These are phyloP conservation scores for Aricia agestis DNA, from an alignment of 1,140 invertebrate genomes.

Conservation along the genomic window DNA sequence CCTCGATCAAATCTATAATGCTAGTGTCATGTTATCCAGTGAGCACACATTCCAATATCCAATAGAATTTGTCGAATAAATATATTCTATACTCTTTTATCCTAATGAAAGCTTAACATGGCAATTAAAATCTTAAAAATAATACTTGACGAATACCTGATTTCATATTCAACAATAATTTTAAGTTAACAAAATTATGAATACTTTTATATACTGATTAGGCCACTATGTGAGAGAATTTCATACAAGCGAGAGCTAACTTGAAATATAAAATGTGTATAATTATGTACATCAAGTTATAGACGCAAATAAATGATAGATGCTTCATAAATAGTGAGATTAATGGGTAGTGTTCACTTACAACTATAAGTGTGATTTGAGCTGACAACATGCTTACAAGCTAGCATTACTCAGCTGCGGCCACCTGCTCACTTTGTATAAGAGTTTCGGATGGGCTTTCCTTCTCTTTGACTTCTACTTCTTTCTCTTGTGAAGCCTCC, in stretches of 20 bases:
- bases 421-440: slow-evolving; percentile 62
- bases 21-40: slow-evolving; percentile 38
- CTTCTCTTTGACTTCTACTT: slow-evolving; percentile 43
- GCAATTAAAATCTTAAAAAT: slow-evolving; percentile 26
- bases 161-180: slow-evolving; percentile 19
- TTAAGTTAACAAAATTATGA: slow-evolving; percentile 41
- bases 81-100: slow-evolving; percentile 10
- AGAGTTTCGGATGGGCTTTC: slow-evolving; percentile 62
- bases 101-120: slow-evolving; percentile 12
- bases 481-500: slow-evolving; percentile 58
- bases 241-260: slow-evolving; percentile 11
- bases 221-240: slow-evolving; percentile 8
- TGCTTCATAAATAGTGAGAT: slow-evolving; percentile 64
- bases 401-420: slow-evolving; percentile 55
- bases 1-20: slow-evolving; percentile 36
- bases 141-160: slow-evolving; percentile 24
- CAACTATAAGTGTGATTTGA: slow-evolving; percentile 66
- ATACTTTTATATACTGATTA: slow-evolving; percentile 15
- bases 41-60: not conserved
- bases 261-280: slow-evolving; percentile 36
- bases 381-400: slow-evolving; percentile 54
- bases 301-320: slow-evolving; percentile 59
- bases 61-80: not conserved
- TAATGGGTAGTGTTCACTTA: slow-evolving; percentile 63
- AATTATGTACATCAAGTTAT: slow-evolving; percentile 61